Conservation (phyloP, 2,888 invertebrate species). For the Trissolcus japonicus region DNA sequence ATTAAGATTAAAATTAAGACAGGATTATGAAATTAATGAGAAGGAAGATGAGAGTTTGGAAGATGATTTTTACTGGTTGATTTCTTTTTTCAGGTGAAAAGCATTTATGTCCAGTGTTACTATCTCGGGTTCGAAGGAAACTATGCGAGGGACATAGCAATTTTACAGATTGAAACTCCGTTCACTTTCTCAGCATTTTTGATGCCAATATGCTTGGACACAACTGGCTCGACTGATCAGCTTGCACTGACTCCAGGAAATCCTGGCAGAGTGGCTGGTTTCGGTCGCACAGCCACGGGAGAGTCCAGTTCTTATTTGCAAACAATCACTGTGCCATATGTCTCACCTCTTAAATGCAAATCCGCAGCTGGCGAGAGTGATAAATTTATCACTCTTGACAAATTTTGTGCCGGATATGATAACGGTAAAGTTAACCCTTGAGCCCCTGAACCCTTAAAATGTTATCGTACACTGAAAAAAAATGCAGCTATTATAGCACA, state of each 20-base stretch:
- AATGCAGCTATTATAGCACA: too few relatives aligned
- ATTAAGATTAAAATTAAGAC: too few relatives aligned
- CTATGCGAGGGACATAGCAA: constrained; percentile 69
- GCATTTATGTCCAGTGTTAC: constrained; percentile 65
- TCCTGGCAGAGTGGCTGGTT: constrained; percentile 71
- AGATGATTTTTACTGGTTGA: too few relatives aligned
- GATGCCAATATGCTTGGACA: constrained; percentile 69
- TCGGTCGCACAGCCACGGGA: constrained; percentile 69
- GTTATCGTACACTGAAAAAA: too few relatives aligned
- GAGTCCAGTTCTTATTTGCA: constrained; percentile 67
- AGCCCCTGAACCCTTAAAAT: too few relatives aligned
- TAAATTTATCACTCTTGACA: constrained; percentile 69
- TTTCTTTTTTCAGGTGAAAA: constrained; percentile 66
- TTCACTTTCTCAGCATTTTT: constrained; percentile 65
- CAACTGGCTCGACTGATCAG: constrained; percentile 56
- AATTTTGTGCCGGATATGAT: constrained; percentile 74
- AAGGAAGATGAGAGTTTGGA: too few relatives aligned
- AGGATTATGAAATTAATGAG: too few relatives aligned
- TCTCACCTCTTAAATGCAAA: constrained; percentile 65
- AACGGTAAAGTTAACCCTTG: constrained; percentile 68
- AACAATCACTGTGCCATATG: constrained; percentile 68
- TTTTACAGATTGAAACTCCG: constrained; percentile 63
- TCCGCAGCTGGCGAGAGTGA: constrained; percentile 55
- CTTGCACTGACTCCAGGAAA: constrained; percentile 63
- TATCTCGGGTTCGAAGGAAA: constrained; percentile 68